Base-by-base conservation (phyloP, 2,113 vertebrate species). In the Mus pahari region DNA sequence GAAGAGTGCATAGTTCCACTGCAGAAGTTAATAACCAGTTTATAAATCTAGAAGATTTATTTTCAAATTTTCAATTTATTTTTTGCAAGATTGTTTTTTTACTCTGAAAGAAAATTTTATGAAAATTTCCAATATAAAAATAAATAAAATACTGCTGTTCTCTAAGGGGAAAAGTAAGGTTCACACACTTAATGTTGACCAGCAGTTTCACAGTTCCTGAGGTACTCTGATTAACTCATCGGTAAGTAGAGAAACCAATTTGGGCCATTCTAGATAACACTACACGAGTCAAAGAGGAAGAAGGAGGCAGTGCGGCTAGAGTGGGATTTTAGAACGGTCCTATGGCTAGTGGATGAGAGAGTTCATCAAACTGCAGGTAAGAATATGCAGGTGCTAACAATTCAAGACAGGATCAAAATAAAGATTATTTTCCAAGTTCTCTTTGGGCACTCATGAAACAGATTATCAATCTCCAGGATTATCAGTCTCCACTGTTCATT, bases 301-400 rank as follows among this genome's bases (percentile, higher is more conserved):
- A 94, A 86, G 12, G 66, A 94, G 93, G 36, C 31, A 78, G 62
- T 60, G 16, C 81, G 17, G 22, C 91, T 94, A 82, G 48, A 70
- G 3, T 70, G 13, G 58, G 91, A 83, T 96, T 93, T 95, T 91
- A 87, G 93, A 78, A 95, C 89, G 24, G 11, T 78, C 53, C 64
- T 53, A 20, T 95, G 66, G 6, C 53, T 95, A 26, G 73, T 73
- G 83, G 60, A 86, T 50, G 53, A 86, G 53, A 86, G 62, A 31
- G 31, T 14, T 36, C 62, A 68, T 50, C 64, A 68, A 68, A 68
- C 28, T 50, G 5, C 31, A 68, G n/a, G 12, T 81, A 87, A 88
- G 33, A 60, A 26, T 92, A 93, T 70, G 28, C 74, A 90, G 68
- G 79, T 94, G 42, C 81, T 71, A 93, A 89, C 86, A 74, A 64